phyloP scores from a whole-genome alignment of 2,113 vertebrate species.

The Cyprinus carpio region DNA sequence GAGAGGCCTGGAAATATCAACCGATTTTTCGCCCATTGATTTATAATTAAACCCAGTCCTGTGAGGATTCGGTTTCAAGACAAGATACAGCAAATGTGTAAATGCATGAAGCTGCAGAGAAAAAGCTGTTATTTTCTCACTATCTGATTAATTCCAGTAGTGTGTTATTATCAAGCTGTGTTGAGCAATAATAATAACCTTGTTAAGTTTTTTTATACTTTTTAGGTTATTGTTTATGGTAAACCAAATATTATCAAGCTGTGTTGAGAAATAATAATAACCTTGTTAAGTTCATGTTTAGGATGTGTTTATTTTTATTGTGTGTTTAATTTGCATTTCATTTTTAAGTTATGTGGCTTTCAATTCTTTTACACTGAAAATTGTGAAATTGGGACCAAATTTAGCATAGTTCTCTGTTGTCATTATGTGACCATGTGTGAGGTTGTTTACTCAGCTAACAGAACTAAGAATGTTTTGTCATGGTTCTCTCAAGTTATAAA shows the following conservation, averaged over 20 bases:
- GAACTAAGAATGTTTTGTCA: too few relatives aligned
- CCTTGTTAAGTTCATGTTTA: too few relatives aligned
- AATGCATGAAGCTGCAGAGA: neutral
- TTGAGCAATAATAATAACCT: slow-evolving; percentile 8
- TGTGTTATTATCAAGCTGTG: neutral
- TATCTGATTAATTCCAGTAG: neutral
- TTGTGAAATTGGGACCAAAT: neutral
- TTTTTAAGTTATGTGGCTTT: neutral
- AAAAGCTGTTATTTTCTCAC: neutral
- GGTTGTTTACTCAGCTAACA: neutral
- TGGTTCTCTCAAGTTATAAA: too few relatives aligned
- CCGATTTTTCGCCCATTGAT: neutral
- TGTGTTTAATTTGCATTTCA: slow-evolving; percentile 38
- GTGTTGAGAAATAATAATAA: slow-evolving; percentile 14
- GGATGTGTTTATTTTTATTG: neutral
- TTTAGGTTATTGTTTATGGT: too few relatives aligned
- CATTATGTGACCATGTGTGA: neutral
- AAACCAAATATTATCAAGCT: neutral
- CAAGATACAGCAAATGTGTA: neutral
- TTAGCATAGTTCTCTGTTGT: neutral
- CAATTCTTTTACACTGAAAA: neutral
- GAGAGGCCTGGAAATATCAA: slow-evolving; percentile 9
- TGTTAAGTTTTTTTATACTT: too few relatives aligned
- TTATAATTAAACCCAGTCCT: neutral
- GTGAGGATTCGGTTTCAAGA: neutral